Evolutionary conservation across 1,140 invertebrate genomes (phyloP).

Genomic region (Drosophila equinoxialis): DNA sequence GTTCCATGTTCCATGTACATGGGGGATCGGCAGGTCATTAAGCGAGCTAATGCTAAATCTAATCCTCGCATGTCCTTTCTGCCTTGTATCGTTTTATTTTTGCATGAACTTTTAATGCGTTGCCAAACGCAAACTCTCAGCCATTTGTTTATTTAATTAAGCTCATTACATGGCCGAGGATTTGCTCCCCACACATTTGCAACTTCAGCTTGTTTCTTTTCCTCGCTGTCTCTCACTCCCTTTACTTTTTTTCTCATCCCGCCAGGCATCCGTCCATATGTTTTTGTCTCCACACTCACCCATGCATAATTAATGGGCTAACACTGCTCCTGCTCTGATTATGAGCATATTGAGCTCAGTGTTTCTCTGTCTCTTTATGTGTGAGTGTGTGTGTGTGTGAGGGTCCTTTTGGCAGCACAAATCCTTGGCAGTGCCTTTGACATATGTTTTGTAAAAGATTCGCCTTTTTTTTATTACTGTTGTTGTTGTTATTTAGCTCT

Average conservation of each 20-base stretch:
- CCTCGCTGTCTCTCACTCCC: not conserved
- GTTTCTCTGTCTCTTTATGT: slow-evolving; percentile 32
- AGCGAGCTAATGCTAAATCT: slow-evolving; percentile 24
- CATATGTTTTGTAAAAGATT: slow-evolving; percentile 40
- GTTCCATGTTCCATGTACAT: not conserved
- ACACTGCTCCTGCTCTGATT: slow-evolving; percentile 47
- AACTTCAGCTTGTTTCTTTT: not conserved
- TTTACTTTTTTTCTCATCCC: slow-evolving; percentile 17
- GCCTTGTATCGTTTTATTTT: slow-evolving; percentile 42
- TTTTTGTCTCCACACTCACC: slow-evolving; percentile 14
- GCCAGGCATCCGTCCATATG: slow-evolving; percentile 25
- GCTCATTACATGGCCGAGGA: slow-evolving; percentile 59
- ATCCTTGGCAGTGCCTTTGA: slow-evolving; percentile 31
- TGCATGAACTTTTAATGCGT: slow-evolving; percentile 65
- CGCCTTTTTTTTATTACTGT: slow-evolving; percentile 39
- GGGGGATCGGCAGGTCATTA: not conserved
- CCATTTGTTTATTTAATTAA: slow-evolving; percentile 79
- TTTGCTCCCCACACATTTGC: not conserved
- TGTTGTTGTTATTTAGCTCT: slow-evolving; percentile 20
- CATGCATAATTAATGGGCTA: slow-evolving; percentile 63
- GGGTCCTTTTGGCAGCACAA: slow-evolving; percentile 40
- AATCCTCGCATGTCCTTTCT: slow-evolving; percentile 24
- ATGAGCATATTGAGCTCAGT: slow-evolving; percentile 68
- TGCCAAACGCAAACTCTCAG: slow-evolving; percentile 48
- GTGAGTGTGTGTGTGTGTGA: slow-evolving; percentile 35